Percentiles rank a stretch among this genome's conserved stretches.
Conservation (phyloP, 2,888 invertebrate genomes). For the Amiota mariae region DNA sequence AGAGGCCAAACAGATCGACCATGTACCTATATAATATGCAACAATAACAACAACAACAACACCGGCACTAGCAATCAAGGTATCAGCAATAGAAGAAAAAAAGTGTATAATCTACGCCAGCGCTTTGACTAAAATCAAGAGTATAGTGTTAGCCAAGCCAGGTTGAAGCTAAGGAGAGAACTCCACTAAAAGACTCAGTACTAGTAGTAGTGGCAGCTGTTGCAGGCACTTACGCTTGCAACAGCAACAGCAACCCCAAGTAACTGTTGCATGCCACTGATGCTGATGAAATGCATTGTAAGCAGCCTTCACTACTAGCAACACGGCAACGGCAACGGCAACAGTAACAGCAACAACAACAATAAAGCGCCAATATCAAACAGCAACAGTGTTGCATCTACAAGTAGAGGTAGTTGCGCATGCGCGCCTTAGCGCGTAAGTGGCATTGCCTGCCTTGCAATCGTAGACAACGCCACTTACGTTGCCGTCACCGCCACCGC, state of each 20-base stretch:
- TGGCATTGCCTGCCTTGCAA: constrained; percentile 54
- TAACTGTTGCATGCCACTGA: not conserved
- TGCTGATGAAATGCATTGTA: constrained; percentile 27
- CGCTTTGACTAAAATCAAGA: constrained; percentile 31
- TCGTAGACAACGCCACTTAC: constrained; percentile 10
- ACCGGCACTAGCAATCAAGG: constrained; percentile 15
- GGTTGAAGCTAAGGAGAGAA: not conserved
- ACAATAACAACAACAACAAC: constrained; percentile 26
- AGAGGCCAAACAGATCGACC: constrained; percentile 1
- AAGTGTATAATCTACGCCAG: constrained; percentile 17
- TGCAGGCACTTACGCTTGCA: not conserved
- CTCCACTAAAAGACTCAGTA: not conserved
- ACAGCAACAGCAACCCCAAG: not conserved
- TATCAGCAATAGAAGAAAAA: not conserved
- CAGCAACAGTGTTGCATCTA: constrained; percentile 6
- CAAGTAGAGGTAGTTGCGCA: constrained; percentile 30
- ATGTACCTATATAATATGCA: not conserved
- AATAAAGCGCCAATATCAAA: constrained; percentile 17
- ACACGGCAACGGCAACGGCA: constrained; percentile 15
- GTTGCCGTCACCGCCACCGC: constrained; percentile 40
- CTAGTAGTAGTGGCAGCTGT: not conserved
- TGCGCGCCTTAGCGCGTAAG: constrained; percentile 62
- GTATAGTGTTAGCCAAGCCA: constrained; percentile 16
- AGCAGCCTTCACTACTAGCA: constrained; percentile 21
- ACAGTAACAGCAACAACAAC: constrained; percentile 29